Evolutionary conservation across 1,140 invertebrate species (phyloP).

Genomic region (Scaptomyza hsui): DNA sequence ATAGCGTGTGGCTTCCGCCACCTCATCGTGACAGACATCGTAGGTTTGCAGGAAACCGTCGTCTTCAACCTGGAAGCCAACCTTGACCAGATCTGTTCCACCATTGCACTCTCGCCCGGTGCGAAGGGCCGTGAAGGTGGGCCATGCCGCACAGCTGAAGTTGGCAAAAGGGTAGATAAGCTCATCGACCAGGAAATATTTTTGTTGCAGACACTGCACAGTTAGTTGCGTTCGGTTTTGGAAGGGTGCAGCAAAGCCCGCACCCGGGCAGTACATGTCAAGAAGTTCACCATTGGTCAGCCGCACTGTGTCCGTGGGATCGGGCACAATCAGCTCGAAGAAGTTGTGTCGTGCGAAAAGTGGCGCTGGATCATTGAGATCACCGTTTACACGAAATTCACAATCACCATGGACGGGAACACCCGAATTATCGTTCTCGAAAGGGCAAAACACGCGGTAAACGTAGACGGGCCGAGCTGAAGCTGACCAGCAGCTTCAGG

Average conservation of each 20-base stretch:
- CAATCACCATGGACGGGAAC: slow-evolving; percentile 66
- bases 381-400: slow-evolving; percentile 70
- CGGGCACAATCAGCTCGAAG: slow-evolving; percentile 66
- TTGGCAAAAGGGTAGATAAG: slow-evolving; percentile 68
- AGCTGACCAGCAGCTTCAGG: slow-evolving; percentile 50
- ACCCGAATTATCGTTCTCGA: slow-evolving; percentile 54
- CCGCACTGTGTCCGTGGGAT: slow-evolving; percentile 69
- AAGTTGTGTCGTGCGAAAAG: slow-evolving; percentile 56
- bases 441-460: slow-evolving; percentile 53
- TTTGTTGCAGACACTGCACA: slow-evolving; percentile 68
- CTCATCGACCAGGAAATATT: slow-evolving; percentile 73
- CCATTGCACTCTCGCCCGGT: slow-evolving; percentile 76
- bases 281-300: slow-evolving; percentile 65
- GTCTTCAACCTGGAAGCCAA: slow-evolving; percentile 74
- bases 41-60: slow-evolving; percentile 80
- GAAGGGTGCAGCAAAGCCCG: slow-evolving; percentile 60
- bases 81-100: slow-evolving; percentile 73
- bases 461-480: slow-evolving; percentile 2
- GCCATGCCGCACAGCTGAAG: slow-evolving; percentile 69
- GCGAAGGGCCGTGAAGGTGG: slow-evolving; percentile 70
- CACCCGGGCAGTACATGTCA: slow-evolving; percentile 73
- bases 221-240: slow-evolving; percentile 56
- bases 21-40: slow-evolving; percentile 84
- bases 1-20: slow-evolving; percentile 80
- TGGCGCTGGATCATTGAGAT: slow-evolving; percentile 73